phyloP scores from a whole-genome alignment of 2,797 vertebrate species.

The Lutjanus campechanus region DNA sequence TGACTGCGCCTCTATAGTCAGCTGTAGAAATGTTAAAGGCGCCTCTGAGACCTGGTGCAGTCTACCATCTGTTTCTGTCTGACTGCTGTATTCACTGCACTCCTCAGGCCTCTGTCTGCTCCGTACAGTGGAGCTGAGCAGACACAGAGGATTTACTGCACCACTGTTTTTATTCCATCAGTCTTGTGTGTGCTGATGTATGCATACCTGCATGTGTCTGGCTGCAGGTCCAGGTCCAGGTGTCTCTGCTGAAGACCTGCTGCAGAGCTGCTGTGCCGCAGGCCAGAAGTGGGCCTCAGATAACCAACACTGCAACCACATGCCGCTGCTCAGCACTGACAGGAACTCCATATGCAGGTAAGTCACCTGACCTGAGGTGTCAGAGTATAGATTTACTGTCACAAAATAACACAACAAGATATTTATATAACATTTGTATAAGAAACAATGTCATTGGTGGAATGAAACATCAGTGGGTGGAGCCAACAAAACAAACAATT shows the following conservation, averaged over 20 bases:
- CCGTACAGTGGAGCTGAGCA: slow-evolving; percentile 7
- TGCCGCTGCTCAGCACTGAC: slow-evolving; percentile 77
- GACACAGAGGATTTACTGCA: slow-evolving; percentile 41
- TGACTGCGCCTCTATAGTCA: slow-evolving; percentile 42
- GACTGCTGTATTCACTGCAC: slow-evolving; percentile 19
- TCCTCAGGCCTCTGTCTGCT: slow-evolving; percentile 23
- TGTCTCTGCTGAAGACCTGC: slow-evolving; percentile 85
- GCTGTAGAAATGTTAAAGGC: slow-evolving; percentile 50
- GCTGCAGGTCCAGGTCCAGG: slow-evolving; percentile 42
- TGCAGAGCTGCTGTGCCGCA: slow-evolving; percentile 91
- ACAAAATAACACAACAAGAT: neutral
- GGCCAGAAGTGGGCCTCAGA: slow-evolving; percentile 93
- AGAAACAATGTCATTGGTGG: neutral
- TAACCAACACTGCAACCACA: slow-evolving; percentile 87
- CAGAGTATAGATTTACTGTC: neutral
- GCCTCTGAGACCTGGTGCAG: slow-evolving; percentile 49
- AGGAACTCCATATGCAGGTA: slow-evolving; percentile 90
- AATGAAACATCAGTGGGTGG: neutral
- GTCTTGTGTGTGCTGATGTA: slow-evolving; percentile 35
- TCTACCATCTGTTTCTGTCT: slow-evolving; percentile 66
- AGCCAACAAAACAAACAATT: neutral
- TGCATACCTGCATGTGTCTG: slow-evolving; percentile 51
- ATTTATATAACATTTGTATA: neutral
- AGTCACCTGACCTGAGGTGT: neutral
- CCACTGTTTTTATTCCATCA: slow-evolving; percentile 48